These are phyloP conservation scores for Motacilla tschutschensis DNA, from an alignment of 2,113 vertebrate genomes.

Conservation along the genomic window DNA sequence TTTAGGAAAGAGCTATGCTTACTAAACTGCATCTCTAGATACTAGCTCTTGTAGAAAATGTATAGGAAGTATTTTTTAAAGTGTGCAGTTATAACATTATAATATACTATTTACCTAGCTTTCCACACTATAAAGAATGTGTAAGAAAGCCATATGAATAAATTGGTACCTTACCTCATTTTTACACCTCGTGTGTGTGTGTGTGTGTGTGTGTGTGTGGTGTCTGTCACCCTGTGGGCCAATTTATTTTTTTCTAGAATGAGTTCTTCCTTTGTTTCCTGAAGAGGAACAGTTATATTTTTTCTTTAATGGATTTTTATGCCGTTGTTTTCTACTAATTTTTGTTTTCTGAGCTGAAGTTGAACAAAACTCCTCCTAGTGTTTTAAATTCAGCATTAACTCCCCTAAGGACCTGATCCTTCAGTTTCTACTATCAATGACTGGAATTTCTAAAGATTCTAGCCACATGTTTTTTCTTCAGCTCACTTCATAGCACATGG, in stretches of 20 bases:
- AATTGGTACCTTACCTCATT: not conserved
- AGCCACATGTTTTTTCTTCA: not conserved
- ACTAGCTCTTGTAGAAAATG: not conserved
- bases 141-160: not conserved
- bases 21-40: not conserved
- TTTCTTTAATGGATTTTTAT: not conserved
- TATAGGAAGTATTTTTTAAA: not conserved
- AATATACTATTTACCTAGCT: not conserved
- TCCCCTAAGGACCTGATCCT: not conserved
- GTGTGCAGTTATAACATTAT: not conserved
- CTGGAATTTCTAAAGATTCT: not conserved
- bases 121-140: not conserved
- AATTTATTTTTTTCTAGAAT: not conserved
- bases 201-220: not conserved
- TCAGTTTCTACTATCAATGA: not conserved
- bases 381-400: not conserved
- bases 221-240: slow-evolving; percentile 28
- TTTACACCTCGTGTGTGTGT: not conserved
- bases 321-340: not conserved
- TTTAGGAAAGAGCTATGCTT: not conserved
- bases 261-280: not conserved
- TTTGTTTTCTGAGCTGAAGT: not conserved
- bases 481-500: not conserved
- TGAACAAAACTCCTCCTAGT: not conserved
- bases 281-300: not conserved